Base-by-base conservation (phyloP, 1,140 invertebrate genomes). In the Drosophila equinoxialis region DNA sequence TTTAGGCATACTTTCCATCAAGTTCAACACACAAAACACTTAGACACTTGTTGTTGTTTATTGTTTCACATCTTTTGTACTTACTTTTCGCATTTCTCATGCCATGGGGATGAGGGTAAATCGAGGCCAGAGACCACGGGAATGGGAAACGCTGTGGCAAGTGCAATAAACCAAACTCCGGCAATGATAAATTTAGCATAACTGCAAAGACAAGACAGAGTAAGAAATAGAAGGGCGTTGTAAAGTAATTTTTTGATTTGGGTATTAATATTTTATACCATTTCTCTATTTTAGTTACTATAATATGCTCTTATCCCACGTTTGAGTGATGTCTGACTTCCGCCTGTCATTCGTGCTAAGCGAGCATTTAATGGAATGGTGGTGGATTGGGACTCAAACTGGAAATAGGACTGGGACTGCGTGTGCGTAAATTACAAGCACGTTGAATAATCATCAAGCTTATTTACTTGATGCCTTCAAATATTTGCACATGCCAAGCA, bases 71-170 rank as follows among this genome's bases (percentile, higher is more conserved):
- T 4, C 23, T 17, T 63, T 64, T 42, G 58, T 65, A 94, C 94
- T 93, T 93, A 95, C 94, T 93, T 94, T 70, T 95, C 89, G 87
- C 95, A 96, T 33, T 92, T 91, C 45, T 93, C 74, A 85, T 96
- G 94, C 93, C 93, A 94, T 0, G 91, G 73, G 11, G 84, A 87
- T 0, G 71, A 61, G 0, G 96, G 96, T 51, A 95, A 93, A 0
- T 91, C 85, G 8, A 96, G 91, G 23, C 93, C 91, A 0, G 95
- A 95, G 10, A 97, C 95, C 1, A 98, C 92, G 0, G 95, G 95
- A 33, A 97, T 96, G 1, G 97, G 97, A 5, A 96, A 93, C 0
- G 97, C 97, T 0, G 97, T 97, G 1, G 95, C 93, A 11, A 97
- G 90, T 0, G 97, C 96, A 17, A 98, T 94, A 2, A 94, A 75